These are phyloP conservation scores for Chloroceryle amazona DNA, from an alignment of 2,797 vertebrate species.

Conservation along the genomic window DNA sequence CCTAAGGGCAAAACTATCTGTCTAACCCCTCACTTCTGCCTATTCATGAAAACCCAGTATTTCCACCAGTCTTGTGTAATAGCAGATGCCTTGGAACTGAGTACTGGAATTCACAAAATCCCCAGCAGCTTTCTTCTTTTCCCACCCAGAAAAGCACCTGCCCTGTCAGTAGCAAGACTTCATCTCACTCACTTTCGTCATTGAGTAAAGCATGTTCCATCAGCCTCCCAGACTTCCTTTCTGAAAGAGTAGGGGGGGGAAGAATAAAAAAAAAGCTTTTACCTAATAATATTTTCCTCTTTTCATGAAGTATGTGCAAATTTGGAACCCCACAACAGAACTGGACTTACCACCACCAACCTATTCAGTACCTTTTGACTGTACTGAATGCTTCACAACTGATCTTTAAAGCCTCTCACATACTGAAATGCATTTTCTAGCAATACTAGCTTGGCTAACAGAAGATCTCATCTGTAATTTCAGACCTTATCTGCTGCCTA, in stretches of 20 bases:
- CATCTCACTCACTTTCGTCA: constrained; percentile 93
- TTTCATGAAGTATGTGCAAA: not conserved
- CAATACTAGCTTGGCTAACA: not conserved
- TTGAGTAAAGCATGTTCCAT: constrained; percentile 98
- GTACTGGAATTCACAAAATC: not conserved
- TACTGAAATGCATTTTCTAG: not conserved
- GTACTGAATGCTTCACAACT: not conserved
- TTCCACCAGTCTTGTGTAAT: not conserved
- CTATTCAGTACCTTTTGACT: not conserved
- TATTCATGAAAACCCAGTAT: not conserved
- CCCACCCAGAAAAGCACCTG: not conserved
- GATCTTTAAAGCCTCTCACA: not conserved
- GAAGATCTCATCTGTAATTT: not conserved
- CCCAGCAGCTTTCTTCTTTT: not conserved
- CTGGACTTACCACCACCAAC: too few species aligned
- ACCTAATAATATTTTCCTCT: not conserved
- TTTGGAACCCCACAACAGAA: not conserved
- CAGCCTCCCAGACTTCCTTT: constrained; percentile 84
- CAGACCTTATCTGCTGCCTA: not conserved
- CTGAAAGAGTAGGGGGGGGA: constrained; percentile 81
- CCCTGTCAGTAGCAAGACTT: not conserved
- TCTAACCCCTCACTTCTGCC: not conserved
- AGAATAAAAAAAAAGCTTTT: constrained; percentile 30
- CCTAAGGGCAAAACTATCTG: not conserved
- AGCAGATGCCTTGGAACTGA: not conserved